phyloP scores from a whole-genome alignment of 2,888 invertebrate genomes.

The Autographa gamma region DNA sequence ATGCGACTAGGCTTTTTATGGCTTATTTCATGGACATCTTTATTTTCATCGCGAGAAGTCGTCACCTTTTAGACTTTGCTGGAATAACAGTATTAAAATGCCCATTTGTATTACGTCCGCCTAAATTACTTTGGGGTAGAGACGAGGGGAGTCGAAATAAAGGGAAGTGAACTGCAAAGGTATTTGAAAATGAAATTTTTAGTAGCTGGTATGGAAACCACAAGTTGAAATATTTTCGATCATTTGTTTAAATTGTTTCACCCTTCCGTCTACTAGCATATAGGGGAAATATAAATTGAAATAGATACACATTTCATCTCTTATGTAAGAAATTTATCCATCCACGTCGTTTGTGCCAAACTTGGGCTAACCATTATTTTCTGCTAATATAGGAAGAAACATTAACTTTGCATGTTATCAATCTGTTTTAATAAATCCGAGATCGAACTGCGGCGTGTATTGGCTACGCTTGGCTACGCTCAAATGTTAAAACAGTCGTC shows the following conservation, averaged over 20 bases:
- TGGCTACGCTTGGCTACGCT: neutral
- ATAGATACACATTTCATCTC: neutral
- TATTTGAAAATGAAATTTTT: constrained; percentile 51
- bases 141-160: constrained; percentile 33
- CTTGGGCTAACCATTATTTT: too few relatives aligned
- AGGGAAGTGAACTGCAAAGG: constrained; percentile 31
- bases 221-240: constrained; percentile 11
- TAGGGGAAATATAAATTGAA: neutral
- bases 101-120: constrained; percentile 41
- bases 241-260: neutral
- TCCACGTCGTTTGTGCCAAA: too few relatives aligned
- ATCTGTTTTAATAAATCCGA: neutral
- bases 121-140: constrained; percentile 44
- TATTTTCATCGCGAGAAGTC: constrained; percentile 36
- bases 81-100: constrained; percentile 17
- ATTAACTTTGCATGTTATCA: neutral
- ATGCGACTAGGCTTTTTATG: constrained; percentile 47
- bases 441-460: neutral
- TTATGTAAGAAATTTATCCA: neutral
- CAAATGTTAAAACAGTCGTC: neutral
- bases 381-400: too few relatives aligned
- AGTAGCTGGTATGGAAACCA: constrained; percentile 12
- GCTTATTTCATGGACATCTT: constrained; percentile 37
- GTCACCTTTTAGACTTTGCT: constrained; percentile 10
- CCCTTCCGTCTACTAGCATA: neutral